phyloP scores from a whole-genome alignment of 2,113 vertebrate species.

The Peromyscus maniculatus region DNA sequence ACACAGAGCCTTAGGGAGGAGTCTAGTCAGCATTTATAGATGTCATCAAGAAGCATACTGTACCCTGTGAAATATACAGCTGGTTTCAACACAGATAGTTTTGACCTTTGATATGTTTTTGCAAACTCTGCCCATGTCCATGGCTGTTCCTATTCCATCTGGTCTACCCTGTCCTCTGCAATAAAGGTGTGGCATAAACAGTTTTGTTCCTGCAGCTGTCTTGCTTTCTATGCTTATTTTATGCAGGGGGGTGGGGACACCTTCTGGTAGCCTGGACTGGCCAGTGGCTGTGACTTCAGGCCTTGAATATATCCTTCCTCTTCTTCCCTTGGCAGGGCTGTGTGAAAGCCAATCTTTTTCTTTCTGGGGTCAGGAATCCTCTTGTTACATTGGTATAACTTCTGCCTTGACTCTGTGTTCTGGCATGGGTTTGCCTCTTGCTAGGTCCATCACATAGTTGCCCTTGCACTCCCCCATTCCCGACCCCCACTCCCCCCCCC shows the following conservation, averaged over 20 bases:
- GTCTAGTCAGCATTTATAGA: background rate
- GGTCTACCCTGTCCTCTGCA: background rate
- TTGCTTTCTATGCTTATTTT: background rate
- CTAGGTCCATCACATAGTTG: background rate
- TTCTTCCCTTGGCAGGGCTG: background rate
- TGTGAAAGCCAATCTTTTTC: background rate
- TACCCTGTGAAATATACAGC: background rate
- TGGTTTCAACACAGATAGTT: background rate
- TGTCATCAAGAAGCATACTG: background rate
- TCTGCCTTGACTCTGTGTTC: background rate
- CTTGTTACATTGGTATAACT: background rate
- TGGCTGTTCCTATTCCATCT: background rate
- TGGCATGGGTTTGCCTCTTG: background rate
- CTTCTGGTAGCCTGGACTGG: background rate
- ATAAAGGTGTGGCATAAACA: too few species aligned
- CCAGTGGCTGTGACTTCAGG: background rate
- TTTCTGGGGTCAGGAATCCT: background rate
- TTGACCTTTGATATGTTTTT: background rate
- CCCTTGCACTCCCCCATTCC: background rate
- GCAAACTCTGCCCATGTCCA: background rate
- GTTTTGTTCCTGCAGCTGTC: background rate
- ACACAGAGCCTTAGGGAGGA: background rate
- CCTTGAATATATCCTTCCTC: fast-evolving
- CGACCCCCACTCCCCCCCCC: fast-evolving
- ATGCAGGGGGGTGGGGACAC: background rate